These are phyloP conservation scores for Discoglossus pictus DNA, from an alignment of 2,797 vertebrate species.

Conservation along the genomic window DNA sequence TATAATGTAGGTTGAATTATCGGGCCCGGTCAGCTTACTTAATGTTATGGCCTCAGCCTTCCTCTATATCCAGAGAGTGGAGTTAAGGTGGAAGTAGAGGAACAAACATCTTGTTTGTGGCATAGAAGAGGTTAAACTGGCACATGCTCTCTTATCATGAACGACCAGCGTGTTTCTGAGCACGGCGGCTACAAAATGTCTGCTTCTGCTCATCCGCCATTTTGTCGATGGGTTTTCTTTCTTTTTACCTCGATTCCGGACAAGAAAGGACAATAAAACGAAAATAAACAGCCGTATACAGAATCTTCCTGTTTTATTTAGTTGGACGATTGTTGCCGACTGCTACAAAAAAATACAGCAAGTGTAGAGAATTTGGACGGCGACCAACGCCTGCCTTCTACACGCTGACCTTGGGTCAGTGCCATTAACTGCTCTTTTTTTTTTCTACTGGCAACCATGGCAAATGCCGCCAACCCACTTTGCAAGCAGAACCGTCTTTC, in stretches of 20 bases:
- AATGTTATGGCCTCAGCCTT: too few relatives aligned
- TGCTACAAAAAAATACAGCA: conserved; percentile 60
- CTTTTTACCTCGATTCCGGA: not conserved
- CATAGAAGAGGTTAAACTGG: conserved; percentile 9
- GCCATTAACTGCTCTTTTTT: conserved; percentile 74
- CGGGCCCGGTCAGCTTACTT: too few relatives aligned
- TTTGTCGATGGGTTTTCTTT: conserved; percentile 55
- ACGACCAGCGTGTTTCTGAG: not conserved
- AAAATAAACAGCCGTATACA: conserved; percentile 59
- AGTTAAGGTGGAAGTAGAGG: too few relatives aligned
- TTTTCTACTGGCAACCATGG: conserved; percentile 66
- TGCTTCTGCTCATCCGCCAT: conserved; percentile 62
- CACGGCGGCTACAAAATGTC: conserved; percentile 64
- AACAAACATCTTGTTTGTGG: too few relatives aligned
- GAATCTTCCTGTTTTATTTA: conserved; percentile 65
- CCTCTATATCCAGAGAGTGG: too few relatives aligned
- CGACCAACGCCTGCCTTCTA: conserved; percentile 69
- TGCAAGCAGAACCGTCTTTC: too few relatives aligned
- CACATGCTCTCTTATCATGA: conserved; percentile 29
- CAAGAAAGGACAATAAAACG: conserved; percentile 47
- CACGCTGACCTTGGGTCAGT: conserved; percentile 71
- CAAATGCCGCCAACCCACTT: conserved; percentile 50
- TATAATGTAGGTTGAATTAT: too few relatives aligned
- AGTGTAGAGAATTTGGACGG: conserved; percentile 67
- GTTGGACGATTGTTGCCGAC: conserved; percentile 68